A percentile compares a stretch with the other conserved stretches of the same genome.
phyloP scores from a whole-genome alignment of 2,797 vertebrate species.

The Anguilla anguilla region DNA sequence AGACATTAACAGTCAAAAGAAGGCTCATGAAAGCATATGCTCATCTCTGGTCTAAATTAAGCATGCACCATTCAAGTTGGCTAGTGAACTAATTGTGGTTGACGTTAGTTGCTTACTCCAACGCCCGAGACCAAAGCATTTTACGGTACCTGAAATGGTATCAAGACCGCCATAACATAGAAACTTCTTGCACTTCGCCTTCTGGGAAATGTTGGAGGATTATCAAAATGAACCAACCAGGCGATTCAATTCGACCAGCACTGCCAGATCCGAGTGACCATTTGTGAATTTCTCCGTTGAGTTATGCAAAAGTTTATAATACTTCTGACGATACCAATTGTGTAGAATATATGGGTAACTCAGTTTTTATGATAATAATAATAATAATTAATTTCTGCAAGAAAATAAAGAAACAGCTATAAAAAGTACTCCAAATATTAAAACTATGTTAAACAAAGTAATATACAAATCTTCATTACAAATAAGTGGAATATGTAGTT shows the following conservation, averaged over 20 bases:
- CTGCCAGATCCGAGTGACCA: neutral
- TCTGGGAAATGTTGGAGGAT: neutral
- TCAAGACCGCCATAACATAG: conserved; percentile 5
- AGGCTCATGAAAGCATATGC: neutral
- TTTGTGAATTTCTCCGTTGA: neutral
- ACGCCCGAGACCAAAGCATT: neutral
- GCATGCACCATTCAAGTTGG: neutral
- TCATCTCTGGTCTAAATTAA: neutral
- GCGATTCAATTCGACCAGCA: neutral
- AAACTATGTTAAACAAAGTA: neutral
- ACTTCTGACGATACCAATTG: conserved; percentile 32
- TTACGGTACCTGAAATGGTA: conserved; percentile 24
- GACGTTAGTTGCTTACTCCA: neutral
- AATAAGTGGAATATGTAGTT: neutral
- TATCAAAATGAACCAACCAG: neutral
- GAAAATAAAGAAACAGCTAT: neutral
- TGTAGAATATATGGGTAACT: neutral
- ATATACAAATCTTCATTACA: neutral
- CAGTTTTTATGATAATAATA: neutral
- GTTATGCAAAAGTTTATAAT: conserved; percentile 24
- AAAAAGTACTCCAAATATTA: neutral
- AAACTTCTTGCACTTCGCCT: neutral
- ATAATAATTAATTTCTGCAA: neutral
- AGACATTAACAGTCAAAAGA: neutral
- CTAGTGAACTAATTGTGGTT: neutral